phyloP scores from a whole-genome alignment of 2,797 vertebrate genomes.

The Phalanger gymnotis region DNA sequence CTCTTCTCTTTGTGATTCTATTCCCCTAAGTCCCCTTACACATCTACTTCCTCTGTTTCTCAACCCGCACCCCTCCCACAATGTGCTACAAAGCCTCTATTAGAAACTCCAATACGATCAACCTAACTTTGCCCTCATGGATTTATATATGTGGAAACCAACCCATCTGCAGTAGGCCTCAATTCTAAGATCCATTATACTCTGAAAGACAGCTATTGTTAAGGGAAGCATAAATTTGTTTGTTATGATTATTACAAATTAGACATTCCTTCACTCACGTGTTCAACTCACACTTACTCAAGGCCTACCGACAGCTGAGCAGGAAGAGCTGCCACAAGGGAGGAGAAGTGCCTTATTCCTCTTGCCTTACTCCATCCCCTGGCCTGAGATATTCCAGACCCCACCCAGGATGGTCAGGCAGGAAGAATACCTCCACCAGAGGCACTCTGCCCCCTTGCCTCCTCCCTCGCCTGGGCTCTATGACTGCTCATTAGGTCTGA shows the following conservation, averaged over 20 bases:
- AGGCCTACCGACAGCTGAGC: not conserved
- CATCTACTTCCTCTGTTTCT: not conserved
- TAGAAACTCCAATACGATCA: not conserved
- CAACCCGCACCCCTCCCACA: not conserved
- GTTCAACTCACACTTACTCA: not conserved
- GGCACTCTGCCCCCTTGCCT: not conserved
- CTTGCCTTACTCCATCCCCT: not conserved
- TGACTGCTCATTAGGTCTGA: not conserved
- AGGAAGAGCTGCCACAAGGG: not conserved
- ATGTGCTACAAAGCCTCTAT: not conserved
- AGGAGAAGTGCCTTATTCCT: not conserved
- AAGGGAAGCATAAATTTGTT: not conserved
- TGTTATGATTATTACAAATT: not conserved
- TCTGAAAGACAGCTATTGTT: conserved; percentile 3
- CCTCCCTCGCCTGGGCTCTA: not conserved
- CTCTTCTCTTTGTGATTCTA: conserved; percentile 6
- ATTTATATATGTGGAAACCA: not conserved
- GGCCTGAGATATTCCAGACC: not conserved
- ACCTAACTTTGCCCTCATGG: not conserved
- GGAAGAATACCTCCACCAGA: not conserved
- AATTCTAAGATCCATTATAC: not conserved
- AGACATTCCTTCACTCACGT: not conserved
- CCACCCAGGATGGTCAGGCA: not conserved
- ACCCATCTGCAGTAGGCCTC: not conserved
- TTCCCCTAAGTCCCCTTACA: not conserved